Evolutionary conservation across 2,797 vertebrate genomes (phyloP), one percentile per base, ranked within the genome.

Genomic region (Enteromius unitaeniatus): DNA sequence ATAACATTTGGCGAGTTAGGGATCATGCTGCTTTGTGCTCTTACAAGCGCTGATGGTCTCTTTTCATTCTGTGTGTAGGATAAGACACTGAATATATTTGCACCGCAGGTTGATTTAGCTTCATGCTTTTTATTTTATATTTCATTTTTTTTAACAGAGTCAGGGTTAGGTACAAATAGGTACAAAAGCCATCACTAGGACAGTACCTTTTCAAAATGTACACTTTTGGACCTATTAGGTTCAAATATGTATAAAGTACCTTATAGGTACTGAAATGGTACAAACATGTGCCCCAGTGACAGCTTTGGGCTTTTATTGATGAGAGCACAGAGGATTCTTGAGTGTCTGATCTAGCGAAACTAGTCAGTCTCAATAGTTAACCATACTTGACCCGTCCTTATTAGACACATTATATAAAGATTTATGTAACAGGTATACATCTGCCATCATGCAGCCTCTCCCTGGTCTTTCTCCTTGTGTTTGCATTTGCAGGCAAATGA

Each of bases 1-100:
- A 34, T 58, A 55, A 42, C 37, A 14, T 80, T 75, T 58, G 72
- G 49, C 42, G 19, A 68, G 42, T 47, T 74, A 14, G 37, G 26
- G 31, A 47, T 58, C 78, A 69, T 40, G 23, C 47, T 67, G 34
- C 31, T 65, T 64, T 74, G 80, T 74, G 45, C 37, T 65, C 58
- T 74, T 75, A 74, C 42, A 21, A 65, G 80, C 58, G 49, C 80
- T 15, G 28, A 8, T 74, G 80, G 14, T 74, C 79, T 81, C 8
- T 70, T 31, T 45, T 58, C 28, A 64, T 64, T 64, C 11, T n/a
- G 8, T 17, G 2, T 17, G 51, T n/a, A 77, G 14, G 67, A 72
- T 81, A 58, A 23, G 34, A 76, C 14, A n/a, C 34, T 42, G 10
- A 74, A n/a, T 55, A 74, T 53, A 15, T 75, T 13, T 55, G 28